Evolutionary conservation across 2,888 invertebrate species (phyloP).

Genomic region (Lasioglossum morio): DNA sequence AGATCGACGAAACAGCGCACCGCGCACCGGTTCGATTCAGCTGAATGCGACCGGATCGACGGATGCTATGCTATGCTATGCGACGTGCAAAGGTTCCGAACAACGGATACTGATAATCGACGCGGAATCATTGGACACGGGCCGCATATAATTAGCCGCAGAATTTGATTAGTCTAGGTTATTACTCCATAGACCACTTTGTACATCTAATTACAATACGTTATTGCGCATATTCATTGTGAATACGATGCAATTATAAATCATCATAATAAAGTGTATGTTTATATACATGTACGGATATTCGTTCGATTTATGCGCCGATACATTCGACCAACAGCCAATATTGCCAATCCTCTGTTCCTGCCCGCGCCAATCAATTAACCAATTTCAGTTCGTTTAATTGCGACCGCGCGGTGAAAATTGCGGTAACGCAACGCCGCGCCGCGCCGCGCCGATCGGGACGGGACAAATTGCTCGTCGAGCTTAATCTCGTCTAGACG

Average conservation of each 20-base stretch:
- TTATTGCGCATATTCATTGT: slow-evolving; percentile 78
- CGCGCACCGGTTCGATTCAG: too few relatives aligned
- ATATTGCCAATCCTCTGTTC: slow-evolving; percentile 48
- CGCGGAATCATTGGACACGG: slow-evolving; percentile 56
- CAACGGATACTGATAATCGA: slow-evolving; percentile 15
- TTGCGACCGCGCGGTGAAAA: slow-evolving; percentile 58
- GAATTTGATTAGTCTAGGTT: slow-evolving; percentile 74
- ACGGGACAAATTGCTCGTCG: slow-evolving; percentile 55
- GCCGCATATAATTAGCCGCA: slow-evolving; percentile 73
- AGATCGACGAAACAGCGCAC: neutral
- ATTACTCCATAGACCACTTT: slow-evolving; percentile 78
- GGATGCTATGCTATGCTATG: too few relatives aligned
- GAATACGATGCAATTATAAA: slow-evolving; percentile 79
- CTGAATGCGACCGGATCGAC: neutral
- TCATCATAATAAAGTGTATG: slow-evolving; percentile 81
- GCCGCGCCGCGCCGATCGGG: slow-evolving; percentile 25
- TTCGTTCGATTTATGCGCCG: slow-evolving; percentile 64
- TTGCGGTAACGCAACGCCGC: slow-evolving; percentile 58
- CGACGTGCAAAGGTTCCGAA: neutral
- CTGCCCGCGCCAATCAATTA: slow-evolving; percentile 64
- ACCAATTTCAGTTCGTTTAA: slow-evolving; percentile 64
- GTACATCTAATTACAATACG: slow-evolving; percentile 78
- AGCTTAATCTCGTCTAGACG: neutral
- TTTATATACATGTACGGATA: slow-evolving; percentile 75
- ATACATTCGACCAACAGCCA: slow-evolving; percentile 41